Base-by-base conservation (phyloP, 1,140 invertebrate genomes). In the Maniola jurtina region DNA sequence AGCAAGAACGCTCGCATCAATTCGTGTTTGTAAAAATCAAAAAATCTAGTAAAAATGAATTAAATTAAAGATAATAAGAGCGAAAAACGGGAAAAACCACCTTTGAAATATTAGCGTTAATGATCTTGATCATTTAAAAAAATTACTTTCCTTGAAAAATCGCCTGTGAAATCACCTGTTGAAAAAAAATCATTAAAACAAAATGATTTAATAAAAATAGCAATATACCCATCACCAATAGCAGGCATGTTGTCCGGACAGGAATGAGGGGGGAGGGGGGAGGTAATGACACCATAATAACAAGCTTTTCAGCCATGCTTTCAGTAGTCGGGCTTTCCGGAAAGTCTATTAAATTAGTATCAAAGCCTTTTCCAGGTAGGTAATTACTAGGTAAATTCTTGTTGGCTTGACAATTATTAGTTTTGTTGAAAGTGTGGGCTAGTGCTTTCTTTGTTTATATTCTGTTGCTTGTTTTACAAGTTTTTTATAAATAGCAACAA, bases 241-340 rank as follows among this genome's bases (percentile, higher is more conserved):
- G 33, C 38, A 34, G 67, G 35, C 48, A 36, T 58, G 54, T 54
- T 42, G 55, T 34, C 25, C 45, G 15, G 15, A 25, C 14, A 11
- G 42, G 9, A n/a, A n/a, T 5, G 10, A 25, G 48, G 48, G 25
- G 25, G 25, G 25, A 25, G n/a, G n/a, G n/a, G 6, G 58, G 50
- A 40, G 34, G 55, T 67, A 67, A 67, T 67, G 54, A 61, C 52
- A 67, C 59, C 14, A 48, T 70, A 66, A 70, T 70, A 66, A 70
- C 64, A 70, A 66, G 68, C 59, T 40, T 70, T 59, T 66, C 64
- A 52, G 63, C 10, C 47, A 33, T 52, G 15, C 48, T 52, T 52
- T 52, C 48, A 52, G 48, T 52, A 52, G 14, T 52, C 13, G 54
- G 68, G 38, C 60, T 70, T 70, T 57, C 55, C 60, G 61, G 64